A percentile compares a stretch with the other conserved stretches of the same genome.
Evolutionary conservation across 2,888 invertebrate species (phyloP).

Genomic region (Camponotus fellah): DNA sequence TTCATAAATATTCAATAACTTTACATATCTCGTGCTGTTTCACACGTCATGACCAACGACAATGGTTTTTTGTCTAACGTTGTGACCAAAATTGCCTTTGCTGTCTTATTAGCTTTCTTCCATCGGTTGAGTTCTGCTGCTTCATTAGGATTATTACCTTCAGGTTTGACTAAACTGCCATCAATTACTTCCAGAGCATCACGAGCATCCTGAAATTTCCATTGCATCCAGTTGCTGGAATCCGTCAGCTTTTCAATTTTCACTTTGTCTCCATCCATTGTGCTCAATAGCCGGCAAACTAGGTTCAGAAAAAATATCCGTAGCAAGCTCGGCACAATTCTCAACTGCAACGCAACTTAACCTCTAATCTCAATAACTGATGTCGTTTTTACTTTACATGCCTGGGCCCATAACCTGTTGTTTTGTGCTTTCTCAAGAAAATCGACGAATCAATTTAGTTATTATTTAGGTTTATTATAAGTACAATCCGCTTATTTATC

Average conservation of each 20-base stretch:
- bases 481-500: too few species aligned
- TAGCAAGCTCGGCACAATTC: neutral
- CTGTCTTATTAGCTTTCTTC: neutral
- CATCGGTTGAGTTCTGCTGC: neutral
- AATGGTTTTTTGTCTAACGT: slow-evolving; percentile 47
- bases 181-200: slow-evolving; percentile 52
- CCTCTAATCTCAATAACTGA: neutral
- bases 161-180: slow-evolving; percentile 28
- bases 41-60: slow-evolving; percentile 53
- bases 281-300: slow-evolving; percentile 22
- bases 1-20: slow-evolving; percentile 49
- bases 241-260: slow-evolving; percentile 45
- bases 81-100: slow-evolving; percentile 40
- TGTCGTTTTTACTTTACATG: too few species aligned
- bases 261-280: slow-evolving; percentile 56
- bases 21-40: slow-evolving; percentile 57
- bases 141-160: neutral
- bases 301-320: slow-evolving; percentile 46
- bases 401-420: too few species aligned
- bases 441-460: too few species aligned
- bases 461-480: too few species aligned
- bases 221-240: slow-evolving; percentile 53
- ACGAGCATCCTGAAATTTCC: slow-evolving; percentile 50
- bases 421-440: too few species aligned
- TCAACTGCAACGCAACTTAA: neutral